Evolutionary conservation across 2,888 invertebrate species (phyloP).

Genomic region (Tiphia femorata): DNA sequence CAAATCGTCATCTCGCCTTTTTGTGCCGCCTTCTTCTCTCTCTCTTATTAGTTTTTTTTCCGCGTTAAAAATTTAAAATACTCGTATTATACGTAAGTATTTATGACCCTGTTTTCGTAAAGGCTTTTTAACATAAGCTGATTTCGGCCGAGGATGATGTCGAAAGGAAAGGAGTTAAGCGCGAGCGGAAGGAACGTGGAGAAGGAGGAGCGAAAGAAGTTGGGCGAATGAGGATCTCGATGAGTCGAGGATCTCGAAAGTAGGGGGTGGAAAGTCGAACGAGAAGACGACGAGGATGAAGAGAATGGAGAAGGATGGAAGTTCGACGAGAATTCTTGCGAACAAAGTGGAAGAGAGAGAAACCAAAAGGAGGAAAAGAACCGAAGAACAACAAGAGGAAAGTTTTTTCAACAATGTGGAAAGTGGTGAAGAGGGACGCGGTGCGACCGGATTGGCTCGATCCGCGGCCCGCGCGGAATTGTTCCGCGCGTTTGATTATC

Average conservation of each 20-base stretch:
- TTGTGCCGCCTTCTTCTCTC: constrained; percentile 10
- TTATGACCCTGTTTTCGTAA: constrained; percentile 65
- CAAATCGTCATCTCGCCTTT: constrained; percentile 7
- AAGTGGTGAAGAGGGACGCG: too few species aligned
- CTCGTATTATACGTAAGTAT: constrained; percentile 62
- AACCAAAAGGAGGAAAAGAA: too few species aligned
- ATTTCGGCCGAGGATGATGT: constrained; percentile 54
- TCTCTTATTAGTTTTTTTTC: constrained; percentile 20
- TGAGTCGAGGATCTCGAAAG: not conserved
- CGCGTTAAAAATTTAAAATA: constrained; percentile 59
- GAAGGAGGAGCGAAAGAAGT: not conserved
- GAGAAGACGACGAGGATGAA: not conserved
- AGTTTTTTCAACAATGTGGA: too few species aligned
- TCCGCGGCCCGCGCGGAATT: too few species aligned
- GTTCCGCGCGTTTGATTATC: too few species aligned
- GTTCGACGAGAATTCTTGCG: too few species aligned
- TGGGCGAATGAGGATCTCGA: not conserved
- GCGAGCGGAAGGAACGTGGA: constrained; percentile 1
- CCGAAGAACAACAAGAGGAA: too few species aligned
- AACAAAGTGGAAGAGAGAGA: too few species aligned
- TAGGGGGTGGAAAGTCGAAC: not conserved
- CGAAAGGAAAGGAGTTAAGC: constrained; percentile 21
- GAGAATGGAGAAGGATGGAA: not conserved
- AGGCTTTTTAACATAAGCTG: constrained; percentile 64
- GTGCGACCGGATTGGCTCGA: too few species aligned